phyloP scores from a whole-genome alignment of 2,888 invertebrate genomes.

The Platynereis dumerilii region DNA sequence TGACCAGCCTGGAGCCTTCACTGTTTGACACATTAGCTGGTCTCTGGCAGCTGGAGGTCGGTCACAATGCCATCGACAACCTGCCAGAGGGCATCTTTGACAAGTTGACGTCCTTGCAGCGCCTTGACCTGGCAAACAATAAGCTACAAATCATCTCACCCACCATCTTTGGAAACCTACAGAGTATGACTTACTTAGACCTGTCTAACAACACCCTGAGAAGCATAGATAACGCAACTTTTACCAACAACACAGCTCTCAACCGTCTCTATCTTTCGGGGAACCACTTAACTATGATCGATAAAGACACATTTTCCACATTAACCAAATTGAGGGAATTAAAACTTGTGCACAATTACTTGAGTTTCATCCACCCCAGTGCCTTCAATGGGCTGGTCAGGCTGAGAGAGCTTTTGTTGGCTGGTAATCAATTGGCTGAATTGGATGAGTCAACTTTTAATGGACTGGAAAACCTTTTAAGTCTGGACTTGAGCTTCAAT shows the following conservation, averaged over 20 bases:
- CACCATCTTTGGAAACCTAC: not conserved
- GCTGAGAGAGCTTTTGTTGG: no score
- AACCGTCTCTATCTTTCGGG: not conserved
- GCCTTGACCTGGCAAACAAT: conserved; percentile 6
- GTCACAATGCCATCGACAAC: not conserved
- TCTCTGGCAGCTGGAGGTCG: not conserved
- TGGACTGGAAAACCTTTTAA: no score
- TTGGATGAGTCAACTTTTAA: no score
- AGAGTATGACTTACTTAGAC: not conserved
- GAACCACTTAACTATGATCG: not conserved
- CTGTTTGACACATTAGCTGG: not conserved
- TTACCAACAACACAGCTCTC: not conserved
- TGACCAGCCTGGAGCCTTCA: not conserved
- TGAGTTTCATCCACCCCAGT: no score
- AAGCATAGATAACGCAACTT: not conserved
- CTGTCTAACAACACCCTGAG: not conserved
- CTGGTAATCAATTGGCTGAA: no score
- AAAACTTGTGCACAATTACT: no score
- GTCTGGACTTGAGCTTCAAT: no score
- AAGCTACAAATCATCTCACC: not conserved
- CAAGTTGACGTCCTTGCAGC: not conserved
- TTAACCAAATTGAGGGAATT: not conserved
- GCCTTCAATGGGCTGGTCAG: no score
- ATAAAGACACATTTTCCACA: not conserved
- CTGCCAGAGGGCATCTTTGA: conserved; percentile 9